Conservation (phyloP, 2,113 vertebrate genomes). For the Caracal caracal region DNA sequence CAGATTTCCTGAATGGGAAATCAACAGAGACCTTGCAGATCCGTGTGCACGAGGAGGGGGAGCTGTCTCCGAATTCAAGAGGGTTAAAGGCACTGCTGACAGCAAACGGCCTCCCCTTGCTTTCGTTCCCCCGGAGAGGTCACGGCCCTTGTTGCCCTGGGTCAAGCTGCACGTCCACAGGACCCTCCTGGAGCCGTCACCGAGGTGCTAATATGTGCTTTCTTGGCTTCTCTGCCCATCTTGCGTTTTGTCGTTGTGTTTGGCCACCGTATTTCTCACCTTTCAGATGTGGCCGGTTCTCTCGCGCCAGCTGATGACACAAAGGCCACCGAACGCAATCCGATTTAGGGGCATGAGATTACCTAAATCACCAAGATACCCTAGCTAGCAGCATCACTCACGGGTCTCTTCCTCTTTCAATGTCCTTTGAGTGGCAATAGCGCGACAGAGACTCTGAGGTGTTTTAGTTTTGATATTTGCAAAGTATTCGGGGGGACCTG, state of each 20-base stretch:
- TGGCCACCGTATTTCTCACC: conserved; percentile 81
- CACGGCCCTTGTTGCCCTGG: not conserved
- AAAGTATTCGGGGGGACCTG: accelerated
- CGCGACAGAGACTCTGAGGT: not conserved
- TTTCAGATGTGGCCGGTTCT: conserved; percentile 74
- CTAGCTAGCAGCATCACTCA: not conserved
- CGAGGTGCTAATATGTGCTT: conserved; percentile 84
- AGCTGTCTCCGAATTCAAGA: not conserved
- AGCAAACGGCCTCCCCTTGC: not conserved
- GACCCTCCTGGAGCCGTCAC: conserved; percentile 75
- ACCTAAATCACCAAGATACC: not conserved
- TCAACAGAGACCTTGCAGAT: not conserved
- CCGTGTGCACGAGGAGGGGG: not conserved
- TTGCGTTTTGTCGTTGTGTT: conserved; percentile 63
- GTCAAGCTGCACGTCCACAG: conserved; percentile 53
- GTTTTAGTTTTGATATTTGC: not conserved
- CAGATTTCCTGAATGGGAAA: conserved; percentile 59
- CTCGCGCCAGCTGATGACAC: conserved; percentile 77
- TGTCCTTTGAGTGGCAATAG: accelerated
- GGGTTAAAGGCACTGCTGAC: not conserved
- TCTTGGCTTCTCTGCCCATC: conserved; percentile 75
- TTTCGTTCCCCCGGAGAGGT: not conserved
- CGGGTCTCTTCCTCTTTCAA: accelerated
- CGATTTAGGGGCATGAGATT: conserved; percentile 30
- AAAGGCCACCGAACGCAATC: conserved; percentile 51